These are phyloP conservation scores for Ellobium chinense DNA, from an alignment of 2,888 invertebrate species.

Conservation along the genomic window DNA sequence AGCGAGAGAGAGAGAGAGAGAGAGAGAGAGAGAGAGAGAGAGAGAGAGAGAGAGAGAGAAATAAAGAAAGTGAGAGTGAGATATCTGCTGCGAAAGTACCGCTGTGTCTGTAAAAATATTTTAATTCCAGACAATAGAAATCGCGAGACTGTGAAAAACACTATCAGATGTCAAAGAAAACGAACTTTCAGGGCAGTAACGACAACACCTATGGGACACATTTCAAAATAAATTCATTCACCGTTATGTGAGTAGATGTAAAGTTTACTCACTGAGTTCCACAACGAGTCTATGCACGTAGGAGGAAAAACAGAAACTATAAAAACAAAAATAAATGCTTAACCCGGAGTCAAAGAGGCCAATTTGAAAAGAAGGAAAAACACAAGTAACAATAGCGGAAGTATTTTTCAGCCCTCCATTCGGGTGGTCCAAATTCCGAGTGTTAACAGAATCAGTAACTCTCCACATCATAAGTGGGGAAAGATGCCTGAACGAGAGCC, in stretches of 20 bases:
- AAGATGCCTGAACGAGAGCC: neutral
- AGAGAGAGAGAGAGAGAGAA: slow-evolving; percentile 22
- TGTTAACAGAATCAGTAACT: neutral
- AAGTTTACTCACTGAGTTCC: neutral
- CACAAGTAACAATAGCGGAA: neutral
- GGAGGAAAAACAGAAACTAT: neutral
- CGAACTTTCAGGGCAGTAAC: too few relatives aligned
- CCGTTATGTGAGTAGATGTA: too few relatives aligned
- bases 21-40: slow-evolving; percentile 20
- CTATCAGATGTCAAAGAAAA: too few relatives aligned
- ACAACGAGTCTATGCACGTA: too few relatives aligned
- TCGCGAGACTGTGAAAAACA: too few relatives aligned
- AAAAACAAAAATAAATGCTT: neutral
- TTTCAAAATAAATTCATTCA: too few relatives aligned
- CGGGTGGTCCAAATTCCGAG: neutral
- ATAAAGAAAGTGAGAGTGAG: slow-evolving; percentile 8
- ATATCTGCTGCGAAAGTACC: too few relatives aligned
- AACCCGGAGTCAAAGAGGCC: too few relatives aligned
- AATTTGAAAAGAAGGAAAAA: neutral
- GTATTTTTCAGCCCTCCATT: neutral
- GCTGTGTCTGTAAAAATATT: too few relatives aligned
- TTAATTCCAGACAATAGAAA: too few relatives aligned
- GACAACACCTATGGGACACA: too few relatives aligned
- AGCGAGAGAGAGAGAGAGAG: neutral
- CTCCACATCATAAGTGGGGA: neutral